These are phyloP conservation scores for Synanceia verrucosa DNA, from an alignment of 2,797 vertebrate genomes.

Conservation along the genomic window DNA sequence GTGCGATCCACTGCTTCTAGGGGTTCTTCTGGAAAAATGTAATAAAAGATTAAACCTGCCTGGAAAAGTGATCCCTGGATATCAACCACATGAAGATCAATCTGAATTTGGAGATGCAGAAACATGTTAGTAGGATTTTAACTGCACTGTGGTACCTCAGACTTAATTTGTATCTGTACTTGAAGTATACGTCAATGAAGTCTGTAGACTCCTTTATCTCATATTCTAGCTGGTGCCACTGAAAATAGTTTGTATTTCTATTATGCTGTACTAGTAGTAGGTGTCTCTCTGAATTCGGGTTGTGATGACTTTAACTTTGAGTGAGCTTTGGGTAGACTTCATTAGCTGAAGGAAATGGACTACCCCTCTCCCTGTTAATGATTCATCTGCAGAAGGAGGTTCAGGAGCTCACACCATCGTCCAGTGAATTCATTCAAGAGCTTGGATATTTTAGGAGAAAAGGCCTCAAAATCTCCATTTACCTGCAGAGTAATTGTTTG, in stretches of 20 bases:
- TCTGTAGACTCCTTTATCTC: not conserved
- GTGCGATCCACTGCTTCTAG: constrained; percentile 65
- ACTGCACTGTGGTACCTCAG: not conserved
- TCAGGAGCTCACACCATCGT: constrained; percentile 43
- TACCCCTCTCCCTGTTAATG: constrained; percentile 80
- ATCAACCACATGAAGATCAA: not conserved
- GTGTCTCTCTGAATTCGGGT: constrained; percentile 19
- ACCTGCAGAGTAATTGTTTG: not conserved
- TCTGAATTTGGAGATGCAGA: not conserved
- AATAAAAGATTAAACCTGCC: not conserved
- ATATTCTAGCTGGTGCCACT: not conserved
- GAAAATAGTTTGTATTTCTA: not conserved
- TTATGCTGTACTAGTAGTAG: not conserved
- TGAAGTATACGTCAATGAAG: not conserved
- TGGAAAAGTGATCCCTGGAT: not conserved
- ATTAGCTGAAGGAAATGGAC: constrained; percentile 81
- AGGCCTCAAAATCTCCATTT: constrained; percentile 12
- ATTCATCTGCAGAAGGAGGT: constrained; percentile 71
- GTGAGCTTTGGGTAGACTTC: constrained; percentile 60
- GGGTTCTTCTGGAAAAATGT: constrained; percentile 22
- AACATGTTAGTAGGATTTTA: not conserved
- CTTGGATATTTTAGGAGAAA: constrained; percentile 59
- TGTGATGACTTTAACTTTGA: constrained; percentile 41
- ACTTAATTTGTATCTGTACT: not conserved
- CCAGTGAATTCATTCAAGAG: constrained; percentile 67